Conservation (phyloP, 2,113 vertebrate genomes). For the Chionomys nivalis region DNA sequence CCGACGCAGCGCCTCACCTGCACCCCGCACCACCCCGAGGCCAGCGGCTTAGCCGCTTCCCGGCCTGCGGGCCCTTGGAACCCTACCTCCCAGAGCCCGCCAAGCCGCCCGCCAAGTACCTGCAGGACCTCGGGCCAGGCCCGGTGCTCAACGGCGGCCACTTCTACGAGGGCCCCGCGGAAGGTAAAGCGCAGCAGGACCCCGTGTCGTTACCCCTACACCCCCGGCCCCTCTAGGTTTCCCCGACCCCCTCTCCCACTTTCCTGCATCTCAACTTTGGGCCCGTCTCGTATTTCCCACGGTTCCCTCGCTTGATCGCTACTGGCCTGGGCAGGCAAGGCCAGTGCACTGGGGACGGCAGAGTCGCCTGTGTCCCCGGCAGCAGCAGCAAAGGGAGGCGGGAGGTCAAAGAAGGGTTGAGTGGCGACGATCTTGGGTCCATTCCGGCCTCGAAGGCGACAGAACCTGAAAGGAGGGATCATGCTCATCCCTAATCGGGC, state of each 20-base stretch:
- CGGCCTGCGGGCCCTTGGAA: conserved; percentile 76
- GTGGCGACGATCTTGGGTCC: neutral
- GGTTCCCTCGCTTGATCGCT: neutral
- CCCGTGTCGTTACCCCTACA: neutral
- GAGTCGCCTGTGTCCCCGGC: neutral
- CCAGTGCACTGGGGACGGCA: neutral
- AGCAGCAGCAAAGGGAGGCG: neutral
- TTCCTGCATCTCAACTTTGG: neutral
- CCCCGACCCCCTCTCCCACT: neutral
- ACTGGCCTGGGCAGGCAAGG: neutral
- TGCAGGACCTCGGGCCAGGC: conserved; percentile 86
- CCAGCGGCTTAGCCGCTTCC: conserved; percentile 70
- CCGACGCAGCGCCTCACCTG: conserved; percentile 81
- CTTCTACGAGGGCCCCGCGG: conserved; percentile 86
- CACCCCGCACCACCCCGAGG: conserved; percentile 75
- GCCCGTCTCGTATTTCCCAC: neutral
- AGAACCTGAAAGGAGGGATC: neutral
- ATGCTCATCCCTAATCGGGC: neutral
- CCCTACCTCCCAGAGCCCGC: conserved; percentile 83
- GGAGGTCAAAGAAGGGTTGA: conserved; percentile 12
- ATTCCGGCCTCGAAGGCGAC: neutral
- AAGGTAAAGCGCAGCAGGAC: conserved; percentile 79
- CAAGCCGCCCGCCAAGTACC: conserved; percentile 87
- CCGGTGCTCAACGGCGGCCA: conserved; percentile 83
- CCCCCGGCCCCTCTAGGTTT: neutral